Conservation (phyloP, 2,113 vertebrate species). For the Bufo bufo region DNA sequence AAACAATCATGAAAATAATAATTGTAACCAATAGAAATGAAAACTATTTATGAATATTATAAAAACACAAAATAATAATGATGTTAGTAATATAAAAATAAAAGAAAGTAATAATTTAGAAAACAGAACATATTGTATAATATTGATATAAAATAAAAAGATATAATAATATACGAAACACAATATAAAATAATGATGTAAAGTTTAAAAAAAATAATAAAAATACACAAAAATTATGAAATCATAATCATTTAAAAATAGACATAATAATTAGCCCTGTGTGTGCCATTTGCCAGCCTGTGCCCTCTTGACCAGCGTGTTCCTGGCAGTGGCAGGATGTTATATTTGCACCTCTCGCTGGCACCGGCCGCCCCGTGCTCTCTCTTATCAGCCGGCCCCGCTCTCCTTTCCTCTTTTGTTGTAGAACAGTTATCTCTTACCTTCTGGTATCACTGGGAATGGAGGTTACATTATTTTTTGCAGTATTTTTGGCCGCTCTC, state of each 20-base stretch:
- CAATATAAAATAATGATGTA: too few species aligned
- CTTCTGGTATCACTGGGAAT: neutral
- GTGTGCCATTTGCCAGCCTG: neutral
- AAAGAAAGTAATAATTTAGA: too few species aligned
- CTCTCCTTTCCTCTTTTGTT: neutral
- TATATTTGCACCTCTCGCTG: neutral
- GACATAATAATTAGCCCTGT: neutral
- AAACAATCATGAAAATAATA: too few species aligned
- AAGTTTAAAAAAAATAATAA: neutral
- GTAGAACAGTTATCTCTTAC: neutral
- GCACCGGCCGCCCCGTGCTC: slow-evolving; percentile 19
- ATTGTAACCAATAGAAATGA: too few species aligned
- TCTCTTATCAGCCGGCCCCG: slow-evolving; percentile 12
- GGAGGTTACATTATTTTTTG: neutral
- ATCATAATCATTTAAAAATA: neutral
- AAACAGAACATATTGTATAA: too few species aligned
- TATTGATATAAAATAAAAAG: too few species aligned
- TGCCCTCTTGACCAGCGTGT: neutral
- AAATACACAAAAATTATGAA: neutral
- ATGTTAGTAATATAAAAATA: too few species aligned
- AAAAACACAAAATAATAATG: too few species aligned
- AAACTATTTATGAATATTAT: too few species aligned
- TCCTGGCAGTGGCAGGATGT: neutral
- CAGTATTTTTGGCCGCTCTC: neutral
- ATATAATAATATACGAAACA: too few species aligned